Percentiles rank a stretch among this genome's conserved stretches.
These are phyloP conservation scores for Fragum sueziense DNA, from an alignment of 2,888 invertebrate genomes.

Conservation along the genomic window DNA sequence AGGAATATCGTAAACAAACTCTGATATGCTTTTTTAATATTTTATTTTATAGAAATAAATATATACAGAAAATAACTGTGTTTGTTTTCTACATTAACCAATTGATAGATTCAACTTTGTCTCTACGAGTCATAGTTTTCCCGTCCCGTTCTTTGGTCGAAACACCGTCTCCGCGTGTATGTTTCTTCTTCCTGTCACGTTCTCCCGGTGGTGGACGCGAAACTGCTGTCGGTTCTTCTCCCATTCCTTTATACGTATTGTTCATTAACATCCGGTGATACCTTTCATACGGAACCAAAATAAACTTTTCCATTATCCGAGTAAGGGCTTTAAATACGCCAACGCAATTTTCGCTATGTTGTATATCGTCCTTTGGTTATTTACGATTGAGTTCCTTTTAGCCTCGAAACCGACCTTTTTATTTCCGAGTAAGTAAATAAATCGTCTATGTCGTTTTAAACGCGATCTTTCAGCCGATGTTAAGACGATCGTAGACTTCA, in stretches of 20 bases:
- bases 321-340: conserved; percentile 22
- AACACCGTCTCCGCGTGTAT: too few species aligned
- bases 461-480: conserved; percentile 5
- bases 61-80: too few species aligned
- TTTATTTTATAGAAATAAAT: conserved; percentile 1
- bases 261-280: conserved; percentile 20
- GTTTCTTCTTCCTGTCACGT: too few species aligned
- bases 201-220: too few species aligned
- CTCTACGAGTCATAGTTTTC: too few species aligned
- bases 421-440: conserved; percentile 23
- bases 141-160: too few species aligned
- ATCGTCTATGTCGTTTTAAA: conserved; percentile 24
- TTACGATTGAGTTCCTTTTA: conserved; percentile 4
- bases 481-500: conserved; percentile 14
- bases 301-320: conserved; percentile 31
- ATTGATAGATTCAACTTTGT: too few species aligned
- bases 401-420: conserved; percentile 7
- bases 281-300: conserved; percentile 34
- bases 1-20: conserved; percentile 7
- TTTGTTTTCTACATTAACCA: too few species aligned
- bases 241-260: too few species aligned
- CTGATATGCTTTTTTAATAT: neutral
- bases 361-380: neutral
- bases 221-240: too few species aligned
- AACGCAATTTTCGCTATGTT: conserved; percentile 18